Conservation (phyloP, 2,113 vertebrate genomes). For the Clarias batrachus region DNA sequence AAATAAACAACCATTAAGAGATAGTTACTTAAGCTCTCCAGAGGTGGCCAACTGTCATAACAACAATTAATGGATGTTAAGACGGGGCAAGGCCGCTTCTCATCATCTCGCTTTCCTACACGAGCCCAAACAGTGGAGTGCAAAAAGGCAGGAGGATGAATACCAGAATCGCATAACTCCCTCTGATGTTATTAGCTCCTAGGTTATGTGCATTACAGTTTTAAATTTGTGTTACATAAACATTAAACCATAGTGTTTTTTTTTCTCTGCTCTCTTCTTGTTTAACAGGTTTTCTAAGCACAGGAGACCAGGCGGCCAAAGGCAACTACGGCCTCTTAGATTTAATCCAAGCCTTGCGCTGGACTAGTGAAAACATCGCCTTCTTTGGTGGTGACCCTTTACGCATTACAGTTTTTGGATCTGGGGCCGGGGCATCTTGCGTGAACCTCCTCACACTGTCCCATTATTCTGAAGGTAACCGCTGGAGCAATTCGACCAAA, state of each 20-base stretch:
- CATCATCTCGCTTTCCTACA: not conserved
- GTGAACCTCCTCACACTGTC: conserved; percentile 98
- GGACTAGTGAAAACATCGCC: conserved; percentile 99
- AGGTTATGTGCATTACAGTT: not conserved
- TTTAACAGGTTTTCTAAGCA: conserved; percentile 91
- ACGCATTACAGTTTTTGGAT: conserved; percentile 98
- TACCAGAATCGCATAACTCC: not conserved
- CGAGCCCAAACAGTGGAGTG: not conserved
- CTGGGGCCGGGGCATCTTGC: conserved; percentile 94
- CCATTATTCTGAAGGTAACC: conserved; percentile 99
- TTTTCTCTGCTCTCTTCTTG: conserved; percentile 24
- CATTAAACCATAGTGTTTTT: not conserved
- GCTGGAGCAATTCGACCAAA: conserved; percentile 99
- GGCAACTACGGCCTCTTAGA: conserved; percentile 97
- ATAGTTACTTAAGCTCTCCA: conserved; percentile 41
- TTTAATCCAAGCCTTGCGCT: conserved; percentile 94
- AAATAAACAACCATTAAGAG: conserved; percentile 46
- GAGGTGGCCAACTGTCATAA: conserved; percentile 34
- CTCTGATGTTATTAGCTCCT: not conserved
- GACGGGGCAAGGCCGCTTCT: conserved; percentile 4
- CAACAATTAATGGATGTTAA: conserved; percentile 40
- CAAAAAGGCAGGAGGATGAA: conserved; percentile 11
- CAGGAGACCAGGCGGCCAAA: conserved; percentile 97
- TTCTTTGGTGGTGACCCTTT: conserved; percentile 96
- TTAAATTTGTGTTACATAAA: not conserved